Conservation (phyloP, 1,140 invertebrate genomes). For the Drosophila virilis region DNA sequence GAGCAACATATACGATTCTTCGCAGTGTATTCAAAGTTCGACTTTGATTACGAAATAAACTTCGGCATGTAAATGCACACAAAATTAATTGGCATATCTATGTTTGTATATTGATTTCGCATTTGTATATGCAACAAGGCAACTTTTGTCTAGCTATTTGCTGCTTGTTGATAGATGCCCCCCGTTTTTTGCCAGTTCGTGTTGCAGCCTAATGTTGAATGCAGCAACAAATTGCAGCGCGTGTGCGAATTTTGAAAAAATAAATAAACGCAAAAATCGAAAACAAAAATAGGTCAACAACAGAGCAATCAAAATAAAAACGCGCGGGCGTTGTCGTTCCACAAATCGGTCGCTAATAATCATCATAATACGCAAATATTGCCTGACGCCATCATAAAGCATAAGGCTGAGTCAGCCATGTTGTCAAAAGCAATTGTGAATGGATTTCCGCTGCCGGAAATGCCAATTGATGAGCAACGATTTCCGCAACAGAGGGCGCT, state of each 20-base stretch:
- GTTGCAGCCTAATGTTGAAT: slow-evolving; percentile 68
- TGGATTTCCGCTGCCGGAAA: slow-evolving; percentile 45
- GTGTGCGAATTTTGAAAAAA: slow-evolving; percentile 10
- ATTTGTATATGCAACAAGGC: slow-evolving; percentile 30
- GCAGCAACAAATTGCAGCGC: slow-evolving; percentile 51
- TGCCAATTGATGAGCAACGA: slow-evolving; percentile 42
- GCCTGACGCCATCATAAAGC: slow-evolving; percentile 46
- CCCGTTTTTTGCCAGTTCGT: slow-evolving; percentile 53
- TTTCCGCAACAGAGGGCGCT: slow-evolving; percentile 44
- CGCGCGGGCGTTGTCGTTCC: slow-evolving; percentile 27
- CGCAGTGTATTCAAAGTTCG: slow-evolving; percentile 48
- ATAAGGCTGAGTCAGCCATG: slow-evolving; percentile 60
- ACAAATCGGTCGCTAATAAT: slow-evolving; percentile 54
- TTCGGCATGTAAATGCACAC: background rate
- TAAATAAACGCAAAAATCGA: background rate
- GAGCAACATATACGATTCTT: background rate
- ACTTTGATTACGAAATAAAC: background rate
- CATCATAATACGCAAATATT: slow-evolving; percentile 52
- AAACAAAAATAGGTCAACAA: slow-evolving; percentile 66
- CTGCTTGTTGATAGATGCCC: slow-evolving; percentile 56
- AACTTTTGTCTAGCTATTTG: slow-evolving; percentile 38
- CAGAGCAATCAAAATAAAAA: slow-evolving; percentile 34
- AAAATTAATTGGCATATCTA: slow-evolving; percentile 53
- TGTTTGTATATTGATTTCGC: slow-evolving; percentile 58
- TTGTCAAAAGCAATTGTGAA: slow-evolving; percentile 28